Evolutionary conservation across 2,888 invertebrate genomes (phyloP), one percentile per base, ranked within the genome.

Genomic region (Leptopilina myrica): DNA sequence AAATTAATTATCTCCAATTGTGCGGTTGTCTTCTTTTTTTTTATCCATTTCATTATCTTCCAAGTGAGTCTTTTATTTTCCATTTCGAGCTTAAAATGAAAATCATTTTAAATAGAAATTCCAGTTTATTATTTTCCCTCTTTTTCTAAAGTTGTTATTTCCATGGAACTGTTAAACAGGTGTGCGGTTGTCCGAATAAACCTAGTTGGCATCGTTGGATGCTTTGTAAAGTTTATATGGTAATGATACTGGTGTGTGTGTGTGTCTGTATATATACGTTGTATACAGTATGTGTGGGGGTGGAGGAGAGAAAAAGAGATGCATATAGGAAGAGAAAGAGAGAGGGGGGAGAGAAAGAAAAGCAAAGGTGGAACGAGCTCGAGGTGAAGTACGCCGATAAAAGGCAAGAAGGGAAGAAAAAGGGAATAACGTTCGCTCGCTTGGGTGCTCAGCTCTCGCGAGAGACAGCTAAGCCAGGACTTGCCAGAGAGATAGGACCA

Each of bases 401-500:
- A 79, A 79, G 82, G 77, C 64, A 64, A 53, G 64, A 64, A 64
- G 77, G 77, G 67, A 73, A 76, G 66, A 75, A 78, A 33, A 33
- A 78, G 79, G 62, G 79, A 73, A 66, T 64, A 64, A 33, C 33
- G 53, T 56, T 73, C 73, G 26, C 40, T 73, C 56, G 73, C 56
- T 73, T 53, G 73, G 56, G 33, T 73, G 73, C 73, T 73, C 56
- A 56, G 73, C 33, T 33, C 53, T 73, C 73, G 81, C 65, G 53
- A 80, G 67, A 75, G 59, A 78, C 76, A 62, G 59, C 59, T 62
- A 62, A 78, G 78, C 76, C 80, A 49, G 76, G 40, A 85, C 85
- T 84, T 82, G 83, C 82, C 82, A 84, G 82, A 84, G 81, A 84
- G 84, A 85, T 81, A 85, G 86, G 86, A 86, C 86, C 85, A 86